Evolutionary conservation across 2,888 invertebrate genomes (phyloP).

Genomic region (Orchesella flavescens): DNA sequence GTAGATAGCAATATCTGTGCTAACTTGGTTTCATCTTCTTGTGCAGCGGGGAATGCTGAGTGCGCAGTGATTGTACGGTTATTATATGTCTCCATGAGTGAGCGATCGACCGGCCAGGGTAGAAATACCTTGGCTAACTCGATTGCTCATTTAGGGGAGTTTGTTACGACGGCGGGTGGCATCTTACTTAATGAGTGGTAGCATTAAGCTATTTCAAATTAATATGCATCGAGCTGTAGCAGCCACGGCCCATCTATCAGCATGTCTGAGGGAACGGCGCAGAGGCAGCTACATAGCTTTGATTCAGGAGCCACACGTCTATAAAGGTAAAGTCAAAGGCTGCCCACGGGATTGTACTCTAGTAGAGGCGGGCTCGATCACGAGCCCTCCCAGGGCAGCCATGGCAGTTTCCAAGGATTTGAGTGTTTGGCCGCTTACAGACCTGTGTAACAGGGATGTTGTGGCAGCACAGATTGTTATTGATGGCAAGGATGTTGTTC

Average conservation of each 20-base stretch:
- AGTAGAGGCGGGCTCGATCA: neutral
- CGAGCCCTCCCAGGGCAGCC: constrained; percentile 4
- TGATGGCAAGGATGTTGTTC: constrained; percentile 5
- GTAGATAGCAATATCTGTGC: too few relatives aligned
- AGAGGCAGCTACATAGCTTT: constrained; percentile 12
- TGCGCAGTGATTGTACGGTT: too few relatives aligned
- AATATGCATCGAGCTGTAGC: constrained; percentile 26
- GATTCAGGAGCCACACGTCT: constrained; percentile 23
- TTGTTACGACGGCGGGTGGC: too few relatives aligned
- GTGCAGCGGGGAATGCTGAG: too few relatives aligned
- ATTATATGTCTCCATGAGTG: too few relatives aligned
- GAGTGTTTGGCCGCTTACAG: neutral
- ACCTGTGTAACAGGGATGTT: constrained; percentile 33
- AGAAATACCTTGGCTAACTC: too few relatives aligned
- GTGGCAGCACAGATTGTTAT: constrained; percentile 21
- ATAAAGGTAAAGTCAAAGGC: neutral
- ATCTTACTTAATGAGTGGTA: too few relatives aligned
- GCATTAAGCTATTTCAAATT: constrained; percentile 34
- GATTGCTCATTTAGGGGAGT: too few relatives aligned
- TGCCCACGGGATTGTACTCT: neutral
- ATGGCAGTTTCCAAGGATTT: constrained; percentile 26
- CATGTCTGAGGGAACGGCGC: neutral
- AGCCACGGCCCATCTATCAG: neutral
- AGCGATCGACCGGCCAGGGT: too few relatives aligned
- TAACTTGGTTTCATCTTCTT: too few relatives aligned